Evolutionary conservation across 2,113 vertebrate species (phyloP).

Genomic region (Pangasianodon hypophthalmus): DNA sequence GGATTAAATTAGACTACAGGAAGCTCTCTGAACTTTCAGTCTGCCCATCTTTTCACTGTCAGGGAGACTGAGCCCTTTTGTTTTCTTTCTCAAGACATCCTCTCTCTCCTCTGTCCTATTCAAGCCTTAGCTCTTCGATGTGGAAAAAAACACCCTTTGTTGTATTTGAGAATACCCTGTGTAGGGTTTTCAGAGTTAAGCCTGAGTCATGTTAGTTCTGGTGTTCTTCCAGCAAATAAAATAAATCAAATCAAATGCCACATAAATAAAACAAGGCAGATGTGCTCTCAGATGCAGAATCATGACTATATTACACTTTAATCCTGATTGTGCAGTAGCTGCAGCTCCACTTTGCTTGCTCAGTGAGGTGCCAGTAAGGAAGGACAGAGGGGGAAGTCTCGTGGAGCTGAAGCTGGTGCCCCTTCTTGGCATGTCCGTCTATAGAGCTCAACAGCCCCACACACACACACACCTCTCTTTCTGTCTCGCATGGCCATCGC

Average conservation of each 20-base stretch:
- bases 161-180: background rate
- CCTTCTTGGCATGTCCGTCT: conserved; percentile 33
- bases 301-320: background rate
- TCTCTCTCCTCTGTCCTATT: conserved; percentile 31
- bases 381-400: conserved; percentile 46
- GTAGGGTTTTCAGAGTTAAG: background rate
- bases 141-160: conserved; percentile 1
- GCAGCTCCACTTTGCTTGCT: background rate
- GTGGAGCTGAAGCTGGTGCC: conserved; percentile 44
- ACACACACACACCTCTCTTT: conserved; percentile 55
- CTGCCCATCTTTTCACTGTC: background rate
- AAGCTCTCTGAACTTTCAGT: background rate
- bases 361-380: conserved; percentile 26
- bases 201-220: background rate
- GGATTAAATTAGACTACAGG: background rate
- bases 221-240: background rate
- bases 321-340: conserved; percentile 1
- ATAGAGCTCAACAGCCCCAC: conserved; percentile 53
- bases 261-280: conserved; percentile 3
- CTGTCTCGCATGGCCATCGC: conserved; percentile 55
- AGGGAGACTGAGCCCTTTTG: conserved; percentile 20
- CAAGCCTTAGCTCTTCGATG: conserved; percentile 2
- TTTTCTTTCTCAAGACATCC: conserved; percentile 28
- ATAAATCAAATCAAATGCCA: background rate
- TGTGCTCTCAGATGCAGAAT: background rate